A percentile compares a stretch with the other conserved stretches of the same genome.
phyloP scores from a whole-genome alignment of 2,888 invertebrate genomes.

The Tipula unca region DNA sequence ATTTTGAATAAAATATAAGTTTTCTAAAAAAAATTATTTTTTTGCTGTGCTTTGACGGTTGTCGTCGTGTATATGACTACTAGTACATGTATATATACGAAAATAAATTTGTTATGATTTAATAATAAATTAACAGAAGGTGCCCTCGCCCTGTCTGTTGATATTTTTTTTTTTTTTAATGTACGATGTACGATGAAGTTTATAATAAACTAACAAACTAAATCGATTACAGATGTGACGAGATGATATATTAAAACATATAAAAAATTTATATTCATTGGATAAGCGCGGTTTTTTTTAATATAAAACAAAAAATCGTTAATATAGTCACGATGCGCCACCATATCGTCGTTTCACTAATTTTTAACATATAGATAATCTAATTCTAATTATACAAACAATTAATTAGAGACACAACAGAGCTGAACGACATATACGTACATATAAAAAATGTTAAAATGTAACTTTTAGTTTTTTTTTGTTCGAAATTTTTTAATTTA shows the following conservation, averaged over 20 bases:
- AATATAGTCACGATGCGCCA: background rate
- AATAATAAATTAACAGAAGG: background rate
- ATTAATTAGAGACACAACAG: background rate
- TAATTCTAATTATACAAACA: background rate
- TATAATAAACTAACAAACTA: background rate
- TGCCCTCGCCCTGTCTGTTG: background rate
- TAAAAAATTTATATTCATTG: background rate
- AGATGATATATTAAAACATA: background rate
- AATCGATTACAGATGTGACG: constrained; percentile 8
- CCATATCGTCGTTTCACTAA: background rate
- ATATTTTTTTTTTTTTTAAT: background rate
- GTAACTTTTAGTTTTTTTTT: background rate
- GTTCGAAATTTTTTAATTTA: background rate
- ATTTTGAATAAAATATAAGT: background rate
- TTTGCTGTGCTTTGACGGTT: background rate
- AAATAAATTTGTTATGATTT: constrained; percentile 8
- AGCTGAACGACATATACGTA: background rate
- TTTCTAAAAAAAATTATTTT: background rate
- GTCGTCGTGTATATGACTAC: background rate
- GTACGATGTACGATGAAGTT: background rate
- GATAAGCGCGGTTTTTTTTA: background rate
- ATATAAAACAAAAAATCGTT: background rate
- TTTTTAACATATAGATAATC: background rate
- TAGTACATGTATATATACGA: background rate
- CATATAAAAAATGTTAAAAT: background rate